Conservation (phyloP, 2,797 vertebrate species). For the Enteromius fasciolatus region DNA sequence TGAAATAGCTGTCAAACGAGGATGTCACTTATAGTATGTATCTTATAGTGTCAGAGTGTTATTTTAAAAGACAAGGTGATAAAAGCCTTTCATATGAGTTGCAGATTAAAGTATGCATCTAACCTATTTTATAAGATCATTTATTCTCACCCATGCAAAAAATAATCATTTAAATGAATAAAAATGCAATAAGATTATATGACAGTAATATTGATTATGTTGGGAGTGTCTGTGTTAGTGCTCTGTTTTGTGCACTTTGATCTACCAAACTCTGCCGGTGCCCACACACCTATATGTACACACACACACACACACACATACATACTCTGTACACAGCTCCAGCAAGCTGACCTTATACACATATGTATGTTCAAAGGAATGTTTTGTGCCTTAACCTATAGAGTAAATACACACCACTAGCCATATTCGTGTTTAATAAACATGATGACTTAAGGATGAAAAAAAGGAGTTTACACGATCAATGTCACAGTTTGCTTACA, state of each 20-base stretch:
- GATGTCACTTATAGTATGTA: too few relatives aligned
- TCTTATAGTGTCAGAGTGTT: not conserved
- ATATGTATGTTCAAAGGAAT: slow-evolving; percentile 4
- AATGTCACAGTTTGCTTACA: not conserved
- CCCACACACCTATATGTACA: not conserved
- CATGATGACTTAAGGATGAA: not conserved
- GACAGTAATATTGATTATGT: not conserved
- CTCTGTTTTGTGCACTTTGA: slow-evolving; percentile 7
- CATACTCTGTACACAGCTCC: not conserved
- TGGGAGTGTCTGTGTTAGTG: slow-evolving; percentile 13
- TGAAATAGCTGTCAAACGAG: not conserved
- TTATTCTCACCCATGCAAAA: not conserved
- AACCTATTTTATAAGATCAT: not conserved
- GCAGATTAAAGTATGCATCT: slow-evolving; percentile 3
- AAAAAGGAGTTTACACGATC: not conserved
- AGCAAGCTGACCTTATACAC: slow-evolving; percentile 2
- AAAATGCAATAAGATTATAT: not conserved
- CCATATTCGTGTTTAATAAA: not conserved
- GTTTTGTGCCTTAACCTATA: not conserved
- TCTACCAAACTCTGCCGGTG: not conserved
- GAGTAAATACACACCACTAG: not conserved
- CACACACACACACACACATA: not conserved
- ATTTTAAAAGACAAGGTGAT: slow-evolving; percentile 13
- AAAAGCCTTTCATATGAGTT: not conserved
- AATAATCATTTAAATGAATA: not conserved